Evolutionary conservation across 2,888 invertebrate species (phyloP), one percentile per base, ranked within the genome.

Genomic region (Argyresthia albistria): DNA sequence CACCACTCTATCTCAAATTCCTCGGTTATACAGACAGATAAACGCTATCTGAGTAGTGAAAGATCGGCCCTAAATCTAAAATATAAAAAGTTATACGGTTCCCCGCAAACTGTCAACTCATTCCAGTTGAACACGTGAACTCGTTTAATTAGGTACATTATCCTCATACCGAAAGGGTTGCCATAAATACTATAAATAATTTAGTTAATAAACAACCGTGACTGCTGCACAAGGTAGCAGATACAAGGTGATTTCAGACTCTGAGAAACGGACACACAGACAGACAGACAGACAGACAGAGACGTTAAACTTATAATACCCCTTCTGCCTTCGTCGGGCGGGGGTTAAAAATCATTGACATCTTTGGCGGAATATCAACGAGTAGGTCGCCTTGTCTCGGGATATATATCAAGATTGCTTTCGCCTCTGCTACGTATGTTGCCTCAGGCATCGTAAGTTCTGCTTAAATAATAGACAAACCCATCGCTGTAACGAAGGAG

Each of bases 101-200:
- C 35, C 35, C 12, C 8, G 47, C 39, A 39, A 49, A 49, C 49
- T 15, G 42, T 39, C 25, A 25, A 25, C 25, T 25, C 37, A 39
- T 64, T 66, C 60, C 62, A 63, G 66, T 69, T 67, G 59, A 55
- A 59, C 57, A 58, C 57, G 66, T 69, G 70, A 72, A 65, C 66
- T 66, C 69, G 66, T 66, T 68, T 70, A 70, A 72, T 72, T 73
- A n/a, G n/a, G n/a, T n/a, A 73, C 68, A 50, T 61, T 63, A 58
- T 65, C 62, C 69, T 69, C 65, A 63, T 65, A 63, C 60, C 57
- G 68, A 69, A 65, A 65, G 70, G 70, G 67, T 65, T 62, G 64
- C 63, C 65, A 63, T 54, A 51, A 67, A 67, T 69, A 68, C 68
- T 67, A 68, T 71, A 67, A 70, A 70, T 71, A 72, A 70, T 69